Base-by-base conservation (phyloP, 2,888 invertebrate genomes). In the Miltochrista miniata region DNA sequence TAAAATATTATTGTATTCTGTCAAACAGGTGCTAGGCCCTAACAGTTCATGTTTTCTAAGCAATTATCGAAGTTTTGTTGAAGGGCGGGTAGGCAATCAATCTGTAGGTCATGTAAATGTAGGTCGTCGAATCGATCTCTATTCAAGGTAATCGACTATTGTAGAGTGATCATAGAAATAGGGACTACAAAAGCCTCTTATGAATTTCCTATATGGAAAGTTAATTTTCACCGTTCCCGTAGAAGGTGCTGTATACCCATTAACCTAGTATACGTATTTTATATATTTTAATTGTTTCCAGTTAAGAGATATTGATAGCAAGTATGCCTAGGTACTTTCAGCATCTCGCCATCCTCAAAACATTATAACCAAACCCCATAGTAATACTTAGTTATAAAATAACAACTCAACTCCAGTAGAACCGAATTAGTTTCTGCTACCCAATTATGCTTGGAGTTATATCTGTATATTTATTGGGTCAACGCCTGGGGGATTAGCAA, bases 291-390 rank as follows among this genome's bases (percentile, higher is more conserved):
- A 24, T 24, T 24, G 3, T 4, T 24, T 4, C n/a, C n/a, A 24
- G 18, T 24, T 24, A 24, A 24, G 18, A 5, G 18, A 5, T 24
- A 24, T 4, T 24, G 18, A 24, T 24, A 24, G 18, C 18, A 24
- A 24, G 2, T 2, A 4, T 4, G 5, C 18, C 12, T 29, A 29
- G 18, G 56, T 62, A 61, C 59, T 59, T 61, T 57, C 72, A 76
- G 72, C 68, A 68, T 76, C 74, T 76, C 83, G 83, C 83, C 83
- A 83, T 83, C 76, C 83, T 70, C 66, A 73, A 73, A 73, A 68
- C 63, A 64, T 63, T 36, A 63, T 63, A 63, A 61, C 64, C 59
- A 59, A 67, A 56, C 34, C 54, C 45, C 56, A 51, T 45, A 45
- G 51, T 52, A 60, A 50, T 45, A 42, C 39, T 48, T 35, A 39